Conservation (phyloP, 2,888 invertebrate species). For the Conomelus anceps region DNA sequence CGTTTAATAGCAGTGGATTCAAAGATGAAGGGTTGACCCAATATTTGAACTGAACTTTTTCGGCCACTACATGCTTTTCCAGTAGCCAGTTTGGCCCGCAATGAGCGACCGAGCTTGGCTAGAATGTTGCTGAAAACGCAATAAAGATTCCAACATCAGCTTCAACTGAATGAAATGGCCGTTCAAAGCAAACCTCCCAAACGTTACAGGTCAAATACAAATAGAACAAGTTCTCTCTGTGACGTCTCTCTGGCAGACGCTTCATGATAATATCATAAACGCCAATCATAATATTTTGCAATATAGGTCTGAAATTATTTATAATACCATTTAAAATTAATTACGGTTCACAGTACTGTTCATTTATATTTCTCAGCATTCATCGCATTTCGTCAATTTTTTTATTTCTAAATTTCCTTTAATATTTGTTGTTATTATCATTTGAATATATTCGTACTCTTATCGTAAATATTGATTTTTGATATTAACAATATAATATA, state of each 20-base stretch:
- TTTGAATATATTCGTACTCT: too few relatives aligned
- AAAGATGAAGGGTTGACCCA: not conserved
- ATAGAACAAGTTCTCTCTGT: not conserved
- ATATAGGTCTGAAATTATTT: too few relatives aligned
- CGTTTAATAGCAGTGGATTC: too few relatives aligned
- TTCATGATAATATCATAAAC: not conserved
- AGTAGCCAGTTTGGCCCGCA: not conserved
- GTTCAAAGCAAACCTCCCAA: not conserved
- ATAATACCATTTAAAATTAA: too few relatives aligned
- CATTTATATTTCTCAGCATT: too few relatives aligned
- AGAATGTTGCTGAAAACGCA: conserved; percentile 9
- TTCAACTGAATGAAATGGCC: not conserved
- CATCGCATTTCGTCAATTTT: too few relatives aligned
- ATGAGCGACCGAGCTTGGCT: not conserved
- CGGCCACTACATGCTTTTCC: not conserved
- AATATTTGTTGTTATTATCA: too few relatives aligned
- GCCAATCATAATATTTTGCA: too few relatives aligned
- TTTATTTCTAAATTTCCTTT: too few relatives aligned
- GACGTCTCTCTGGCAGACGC: not conserved
- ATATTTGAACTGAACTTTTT: not conserved
- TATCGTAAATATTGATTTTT: too few relatives aligned
- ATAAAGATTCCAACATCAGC: conserved; percentile 4
- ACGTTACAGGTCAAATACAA: not conserved
- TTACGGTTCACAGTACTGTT: too few relatives aligned
- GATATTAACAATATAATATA: too few relatives aligned